Base-by-base conservation (phyloP, 92 coral and sea anemone genomes). In the Galaxea fascicularis region DNA sequence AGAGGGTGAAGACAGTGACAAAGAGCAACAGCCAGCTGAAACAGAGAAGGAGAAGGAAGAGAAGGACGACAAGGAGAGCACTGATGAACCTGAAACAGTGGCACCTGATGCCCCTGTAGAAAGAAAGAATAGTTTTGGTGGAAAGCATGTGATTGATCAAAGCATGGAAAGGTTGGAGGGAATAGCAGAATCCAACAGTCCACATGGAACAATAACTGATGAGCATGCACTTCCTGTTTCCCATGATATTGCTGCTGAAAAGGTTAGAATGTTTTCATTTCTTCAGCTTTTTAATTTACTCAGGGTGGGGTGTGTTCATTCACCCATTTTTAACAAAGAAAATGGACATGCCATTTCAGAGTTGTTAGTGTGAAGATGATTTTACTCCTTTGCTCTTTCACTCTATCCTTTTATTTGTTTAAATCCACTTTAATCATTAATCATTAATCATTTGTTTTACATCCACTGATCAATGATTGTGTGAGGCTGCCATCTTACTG, bases 121-220 rank as follows among this genome's bases (percentile, higher is more conserved):
- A 24, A 64, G 84, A 28, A 90, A 87, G 71, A 92, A 73, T 90
- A 92, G 92, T 54, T 57, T 70, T 1, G 91, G 86, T 65, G 80
- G 79, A 3, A 77, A 63, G 17, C 78, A 71, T 18, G 25, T 66
- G 13, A 83, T 86, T 65, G 93, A 94, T 74, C 85, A 88, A 35
- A 53, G 79, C 8, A 20, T 83, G 65, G 79, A 92, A 76, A 81
- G 90, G 31, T 24, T 93, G 31, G 97, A 93, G 31, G 91, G 90
- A 65, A 73, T 90, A n/a, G 82, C 89, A 41, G 84, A 82, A 31
- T 91, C 91, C 9, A 80, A 89, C 44, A 93, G 95, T 76, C 97
- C 97, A 1, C 92, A 92, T 86, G 91, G 87, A 65, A 91, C 97
- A 76, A 84, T 93, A n/a, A n/a, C n/a, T 53, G 95, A 93, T 45